A percentile compares a stretch with the other conserved stretches of the same genome.
Evolutionary conservation across 2,797 vertebrate species (phyloP).

Genomic region (Channallabes apus): DNA sequence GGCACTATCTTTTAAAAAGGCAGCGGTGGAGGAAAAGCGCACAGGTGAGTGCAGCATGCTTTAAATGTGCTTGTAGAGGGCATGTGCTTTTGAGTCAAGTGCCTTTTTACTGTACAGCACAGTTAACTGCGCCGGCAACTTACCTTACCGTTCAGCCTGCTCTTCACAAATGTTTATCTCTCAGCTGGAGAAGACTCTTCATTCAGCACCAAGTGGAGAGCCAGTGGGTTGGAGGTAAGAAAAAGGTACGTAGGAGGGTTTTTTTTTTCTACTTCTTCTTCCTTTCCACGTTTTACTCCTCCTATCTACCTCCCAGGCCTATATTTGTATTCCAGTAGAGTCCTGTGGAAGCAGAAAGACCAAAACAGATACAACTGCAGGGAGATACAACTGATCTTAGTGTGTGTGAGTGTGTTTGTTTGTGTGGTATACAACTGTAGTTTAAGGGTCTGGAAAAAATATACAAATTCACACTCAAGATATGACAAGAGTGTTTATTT

Average conservation of each 20-base stretch:
- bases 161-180: conserved; percentile 49
- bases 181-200: conserved; percentile 32
- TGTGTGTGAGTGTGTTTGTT: neutral
- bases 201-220: conserved; percentile 26
- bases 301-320: neutral
- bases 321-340: conserved; percentile 52
- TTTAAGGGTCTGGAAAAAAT: conserved; percentile 53
- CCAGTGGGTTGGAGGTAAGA: conserved; percentile 17
- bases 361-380: conserved; percentile 30
- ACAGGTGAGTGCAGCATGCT: conserved; percentile 19
- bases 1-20: conserved; percentile 10
- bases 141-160: conserved; percentile 40
- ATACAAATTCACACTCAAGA: conserved; percentile 63
- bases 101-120: conserved; percentile 43
- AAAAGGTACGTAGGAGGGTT: neutral
- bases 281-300: conserved; percentile 3
- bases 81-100: conserved; percentile 45
- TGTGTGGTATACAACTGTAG: neutral
- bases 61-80: conserved; percentile 39
- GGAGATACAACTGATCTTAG: neutral
- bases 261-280: neutral
- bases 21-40: conserved; percentile 22
- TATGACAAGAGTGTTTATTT: conserved; percentile 30
- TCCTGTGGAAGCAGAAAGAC: conserved; percentile 29
- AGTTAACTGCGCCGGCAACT: conserved; percentile 26